These are phyloP conservation scores for Catamblyrhynchus diadema DNA, from an alignment of 2,797 vertebrate genomes.

Conservation along the genomic window DNA sequence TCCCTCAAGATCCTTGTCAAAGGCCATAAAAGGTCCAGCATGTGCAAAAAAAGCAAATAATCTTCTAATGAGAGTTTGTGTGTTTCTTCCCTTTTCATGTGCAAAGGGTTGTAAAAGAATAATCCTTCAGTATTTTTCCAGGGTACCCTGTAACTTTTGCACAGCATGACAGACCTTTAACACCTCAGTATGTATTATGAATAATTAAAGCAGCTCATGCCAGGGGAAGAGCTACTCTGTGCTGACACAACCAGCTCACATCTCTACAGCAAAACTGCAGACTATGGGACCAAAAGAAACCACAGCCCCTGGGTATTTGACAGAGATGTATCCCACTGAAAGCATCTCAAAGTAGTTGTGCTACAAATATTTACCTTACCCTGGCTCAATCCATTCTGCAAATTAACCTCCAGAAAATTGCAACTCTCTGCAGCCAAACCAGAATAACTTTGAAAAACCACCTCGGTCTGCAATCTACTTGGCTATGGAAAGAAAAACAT, in stretches of 20 bases:
- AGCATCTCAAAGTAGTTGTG: not conserved
- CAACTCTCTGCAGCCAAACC: not conserved
- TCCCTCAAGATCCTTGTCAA: not conserved
- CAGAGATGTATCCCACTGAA: not conserved
- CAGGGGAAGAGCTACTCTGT: not conserved
- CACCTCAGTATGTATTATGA: not conserved
- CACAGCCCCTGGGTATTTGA: not conserved
- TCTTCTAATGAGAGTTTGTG: not conserved
- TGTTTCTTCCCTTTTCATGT: not conserved
- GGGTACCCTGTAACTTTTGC: not conserved
- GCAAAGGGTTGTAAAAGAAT: not conserved
- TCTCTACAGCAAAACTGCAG: not conserved
- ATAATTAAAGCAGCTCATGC: not conserved
- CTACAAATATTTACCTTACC: not conserved
- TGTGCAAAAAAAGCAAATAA: not conserved
- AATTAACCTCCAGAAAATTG: not conserved
- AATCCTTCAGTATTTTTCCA: conserved; percentile 11
- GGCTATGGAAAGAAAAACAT: not conserved
- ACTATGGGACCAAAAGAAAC: not conserved
- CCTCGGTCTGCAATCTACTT: not conserved
- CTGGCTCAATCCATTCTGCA: not conserved
- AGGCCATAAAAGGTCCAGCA: not conserved
- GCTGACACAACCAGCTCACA: not conserved
- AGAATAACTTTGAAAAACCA: not conserved
- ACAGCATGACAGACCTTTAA: not conserved